Evolutionary conservation across 2,888 invertebrate genomes (phyloP).

Genomic region (Ernsta delagoae): DNA sequence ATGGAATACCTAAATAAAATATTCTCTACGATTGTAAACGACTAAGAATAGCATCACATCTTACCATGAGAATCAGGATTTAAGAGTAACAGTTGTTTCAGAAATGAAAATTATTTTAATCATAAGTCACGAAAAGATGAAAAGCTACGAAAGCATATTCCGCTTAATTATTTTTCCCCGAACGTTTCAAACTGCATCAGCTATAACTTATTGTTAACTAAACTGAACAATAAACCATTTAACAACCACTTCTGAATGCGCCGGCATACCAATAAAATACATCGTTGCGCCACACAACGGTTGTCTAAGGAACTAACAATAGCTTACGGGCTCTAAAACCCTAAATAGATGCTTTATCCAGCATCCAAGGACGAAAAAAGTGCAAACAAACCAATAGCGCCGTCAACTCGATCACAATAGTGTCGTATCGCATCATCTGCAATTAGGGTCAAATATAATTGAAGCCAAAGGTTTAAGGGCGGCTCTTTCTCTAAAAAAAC

Average conservation of each 20-base stretch:
- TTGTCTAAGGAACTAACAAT: constrained; percentile 34
- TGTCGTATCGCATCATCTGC: constrained; percentile 79
- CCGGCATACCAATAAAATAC: constrained; percentile 35
- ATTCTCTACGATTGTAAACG: too few relatives aligned
- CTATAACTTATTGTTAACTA: constrained; percentile 19
- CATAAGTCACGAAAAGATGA: too few relatives aligned
- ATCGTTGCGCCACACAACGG: constrained; percentile 25
- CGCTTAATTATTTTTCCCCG: background rate
- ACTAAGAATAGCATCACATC: too few relatives aligned
- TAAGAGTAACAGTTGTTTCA: too few relatives aligned
- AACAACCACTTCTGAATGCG: constrained; percentile 38
- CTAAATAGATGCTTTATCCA: constrained; percentile 56
- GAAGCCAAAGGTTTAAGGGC: constrained; percentile 77
- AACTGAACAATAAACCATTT: constrained; percentile 24
- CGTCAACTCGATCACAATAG: constrained; percentile 74
- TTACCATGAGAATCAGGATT: too few relatives aligned
- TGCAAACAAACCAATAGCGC: constrained; percentile 73
- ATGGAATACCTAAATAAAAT: too few relatives aligned
- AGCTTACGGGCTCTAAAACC: constrained; percentile 22
- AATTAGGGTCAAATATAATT: constrained; percentile 83
- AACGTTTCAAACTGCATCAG: background rate
- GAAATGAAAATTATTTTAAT: too few relatives aligned
- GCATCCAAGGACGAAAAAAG: constrained; percentile 52
- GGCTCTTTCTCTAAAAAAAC: constrained; percentile 67
- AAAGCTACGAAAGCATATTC: too few relatives aligned